phyloP scores from a whole-genome alignment of 2,797 vertebrate genomes.

The Catharus ustulatus region DNA sequence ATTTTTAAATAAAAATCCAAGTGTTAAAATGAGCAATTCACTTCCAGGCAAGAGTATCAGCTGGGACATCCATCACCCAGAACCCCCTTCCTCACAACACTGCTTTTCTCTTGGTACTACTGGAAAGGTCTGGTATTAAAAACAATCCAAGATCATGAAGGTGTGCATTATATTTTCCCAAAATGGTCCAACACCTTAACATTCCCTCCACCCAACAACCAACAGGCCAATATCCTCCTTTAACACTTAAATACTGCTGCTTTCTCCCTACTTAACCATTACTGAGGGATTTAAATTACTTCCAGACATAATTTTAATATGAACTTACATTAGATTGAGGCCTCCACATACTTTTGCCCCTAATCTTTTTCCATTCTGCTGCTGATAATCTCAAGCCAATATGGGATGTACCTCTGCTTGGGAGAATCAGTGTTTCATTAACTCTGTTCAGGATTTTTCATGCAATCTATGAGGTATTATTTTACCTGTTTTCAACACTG shows the following conservation, averaged over 20 bases:
- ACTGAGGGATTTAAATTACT: conserved; percentile 54
- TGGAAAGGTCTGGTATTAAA: conserved; percentile 26
- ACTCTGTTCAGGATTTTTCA: conserved; percentile 2
- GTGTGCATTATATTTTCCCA: not conserved
- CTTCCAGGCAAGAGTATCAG: not conserved
- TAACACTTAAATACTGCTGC: not conserved
- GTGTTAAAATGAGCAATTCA: not conserved
- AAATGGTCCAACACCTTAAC: conserved; percentile 27
- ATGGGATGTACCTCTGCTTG: not conserved
- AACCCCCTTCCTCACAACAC: not conserved
- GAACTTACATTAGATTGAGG: conserved; percentile 24
- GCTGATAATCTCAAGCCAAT: conserved; percentile 46
- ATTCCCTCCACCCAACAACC: not conserved
- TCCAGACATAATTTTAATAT: conserved; percentile 54
- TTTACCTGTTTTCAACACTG: not conserved
- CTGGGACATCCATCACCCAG: not conserved
- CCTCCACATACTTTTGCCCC: conserved; percentile 17
- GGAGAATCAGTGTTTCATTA: conserved; percentile 39
- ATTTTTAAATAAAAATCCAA: not conserved
- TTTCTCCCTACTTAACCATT: conserved; percentile 55
- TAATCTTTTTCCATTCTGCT: conserved; percentile 50
- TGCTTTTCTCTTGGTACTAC: not conserved
- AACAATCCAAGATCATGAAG: not conserved
- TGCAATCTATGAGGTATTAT: not conserved
- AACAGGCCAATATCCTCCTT: not conserved